Percentiles rank a stretch among this genome's conserved stretches.
Conservation (phyloP, 2,113 vertebrate genomes). For the Neolamprologus tretocephalus region DNA sequence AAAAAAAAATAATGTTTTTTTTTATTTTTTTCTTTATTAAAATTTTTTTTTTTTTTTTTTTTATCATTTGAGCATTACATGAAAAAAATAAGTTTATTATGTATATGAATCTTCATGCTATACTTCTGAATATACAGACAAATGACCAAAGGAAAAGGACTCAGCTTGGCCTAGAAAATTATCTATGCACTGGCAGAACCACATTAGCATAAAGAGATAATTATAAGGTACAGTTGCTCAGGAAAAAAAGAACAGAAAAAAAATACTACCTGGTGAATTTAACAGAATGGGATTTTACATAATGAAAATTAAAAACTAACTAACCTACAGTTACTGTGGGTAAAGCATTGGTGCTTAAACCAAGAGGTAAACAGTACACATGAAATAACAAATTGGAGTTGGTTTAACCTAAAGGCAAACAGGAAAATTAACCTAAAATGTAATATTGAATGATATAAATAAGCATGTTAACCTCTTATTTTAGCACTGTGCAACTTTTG, state of each 20-base stretch:
- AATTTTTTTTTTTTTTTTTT: background rate
- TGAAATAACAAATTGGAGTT: background rate
- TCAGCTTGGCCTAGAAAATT: background rate
- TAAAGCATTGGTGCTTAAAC: background rate
- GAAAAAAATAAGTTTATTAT: background rate
- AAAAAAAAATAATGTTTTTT: too few species aligned
- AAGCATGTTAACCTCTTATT: background rate
- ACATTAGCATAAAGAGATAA: background rate
- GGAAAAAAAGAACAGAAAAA: background rate
- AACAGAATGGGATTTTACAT: background rate
- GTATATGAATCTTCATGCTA: background rate
- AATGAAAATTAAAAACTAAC: background rate
- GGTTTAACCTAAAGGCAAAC: background rate
- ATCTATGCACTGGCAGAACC: background rate
- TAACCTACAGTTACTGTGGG: background rate
- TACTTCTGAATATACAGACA: background rate
- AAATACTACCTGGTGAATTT: background rate
- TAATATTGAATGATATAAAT: background rate
- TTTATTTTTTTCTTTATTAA: background rate
- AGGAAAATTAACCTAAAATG: background rate
- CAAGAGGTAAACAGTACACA: background rate
- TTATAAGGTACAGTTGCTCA: background rate
- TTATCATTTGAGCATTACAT: background rate
- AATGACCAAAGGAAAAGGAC: background rate
- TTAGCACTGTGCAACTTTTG: background rate